Base-by-base conservation (phyloP, 2,113 vertebrate species). In the Paradoxurus hermaphroditus region DNA sequence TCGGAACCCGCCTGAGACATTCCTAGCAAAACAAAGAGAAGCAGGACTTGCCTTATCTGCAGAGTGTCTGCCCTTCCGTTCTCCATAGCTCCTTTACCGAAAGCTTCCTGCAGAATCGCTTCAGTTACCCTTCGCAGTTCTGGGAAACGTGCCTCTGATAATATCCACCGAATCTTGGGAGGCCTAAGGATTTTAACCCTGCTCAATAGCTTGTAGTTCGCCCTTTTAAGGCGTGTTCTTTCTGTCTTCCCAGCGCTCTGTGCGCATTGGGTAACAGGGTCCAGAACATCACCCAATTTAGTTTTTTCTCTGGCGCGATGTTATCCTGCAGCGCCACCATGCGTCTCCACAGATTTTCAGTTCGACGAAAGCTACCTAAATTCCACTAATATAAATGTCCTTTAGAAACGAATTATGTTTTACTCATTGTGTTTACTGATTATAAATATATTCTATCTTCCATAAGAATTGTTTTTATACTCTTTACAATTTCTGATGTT, bases 21-120 rank as follows among this genome's bases (percentile, higher is more conserved):
- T 59, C 46, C 98, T 77, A 98, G 34, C 65, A 98, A 97, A 77
- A 99, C 97, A 98, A 99, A 97, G 90, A 98, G 98, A 79, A 98
- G 63, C 15, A 96, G 65, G 67, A 98, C 97, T 98, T 98, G 98
- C 98, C 98, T 99, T 95, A 79, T 72, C 84, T 0, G 27, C 53
- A 86, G 82, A 0, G 0, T 34, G 3, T 68, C 29, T 91, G 63
- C 21, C 9, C 36, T 31, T 91, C 5, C 1, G 27, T 41, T 95
- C 79, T 95, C 92, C 97, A 98, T 97, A 31, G 75, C 62, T 67
- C 21, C 59, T 77, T 87, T 90, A 18, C 39, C 4, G 65, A 84
- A 79, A 31, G 59, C 44, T 95, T 70, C 56, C 56, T 67, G 62
- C 19, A 63, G 81, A 96, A 86, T 73, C 3, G 1, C 67, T 72